Percentiles rank a stretch among this genome's conserved stretches.
Conservation (phyloP, 2,888 invertebrate genomes). For the Epistrophe grossulariae region DNA sequence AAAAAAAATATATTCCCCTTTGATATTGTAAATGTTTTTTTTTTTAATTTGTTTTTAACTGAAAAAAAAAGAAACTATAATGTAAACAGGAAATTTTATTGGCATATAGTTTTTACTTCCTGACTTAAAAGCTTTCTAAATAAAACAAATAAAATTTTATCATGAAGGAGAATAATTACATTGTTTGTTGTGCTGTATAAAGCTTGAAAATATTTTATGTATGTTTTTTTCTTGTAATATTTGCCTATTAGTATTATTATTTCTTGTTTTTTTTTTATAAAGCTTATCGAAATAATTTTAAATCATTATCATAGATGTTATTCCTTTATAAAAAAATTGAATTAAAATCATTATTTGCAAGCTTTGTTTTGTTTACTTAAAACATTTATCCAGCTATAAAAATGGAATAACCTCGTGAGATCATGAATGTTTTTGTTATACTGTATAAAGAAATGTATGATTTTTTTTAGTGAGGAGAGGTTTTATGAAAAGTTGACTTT, state of each 20-base stretch:
- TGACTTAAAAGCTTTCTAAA: slow-evolving; percentile 33
- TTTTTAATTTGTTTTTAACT: slow-evolving; percentile 7
- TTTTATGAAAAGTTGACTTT: not conserved
- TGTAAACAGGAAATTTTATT: slow-evolving; percentile 49
- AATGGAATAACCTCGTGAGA: not conserved
- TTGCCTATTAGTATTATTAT: not conserved
- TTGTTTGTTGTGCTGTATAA: not conserved
- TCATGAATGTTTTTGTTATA: not conserved
- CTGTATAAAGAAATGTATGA: not conserved
- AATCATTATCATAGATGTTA: not conserved
- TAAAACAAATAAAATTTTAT: slow-evolving; percentile 25
- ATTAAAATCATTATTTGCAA: not conserved
- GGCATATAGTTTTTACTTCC: slow-evolving; percentile 38
- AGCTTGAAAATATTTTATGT: not conserved
- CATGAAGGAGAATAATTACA: not conserved
- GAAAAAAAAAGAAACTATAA: not conserved
- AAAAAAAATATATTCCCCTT: slow-evolving; percentile 19
- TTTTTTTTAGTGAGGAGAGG: not conserved
- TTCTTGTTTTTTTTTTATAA: not conserved
- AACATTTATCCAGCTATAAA: not conserved
- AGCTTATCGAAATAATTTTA: not conserved
- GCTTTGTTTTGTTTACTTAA: not conserved
- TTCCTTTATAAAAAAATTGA: not conserved
- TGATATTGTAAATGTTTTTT: slow-evolving; percentile 36
- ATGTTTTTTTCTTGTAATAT: not conserved